Conservation (phyloP, 2,113 vertebrate species). For the Theropithecus gelada region DNA sequence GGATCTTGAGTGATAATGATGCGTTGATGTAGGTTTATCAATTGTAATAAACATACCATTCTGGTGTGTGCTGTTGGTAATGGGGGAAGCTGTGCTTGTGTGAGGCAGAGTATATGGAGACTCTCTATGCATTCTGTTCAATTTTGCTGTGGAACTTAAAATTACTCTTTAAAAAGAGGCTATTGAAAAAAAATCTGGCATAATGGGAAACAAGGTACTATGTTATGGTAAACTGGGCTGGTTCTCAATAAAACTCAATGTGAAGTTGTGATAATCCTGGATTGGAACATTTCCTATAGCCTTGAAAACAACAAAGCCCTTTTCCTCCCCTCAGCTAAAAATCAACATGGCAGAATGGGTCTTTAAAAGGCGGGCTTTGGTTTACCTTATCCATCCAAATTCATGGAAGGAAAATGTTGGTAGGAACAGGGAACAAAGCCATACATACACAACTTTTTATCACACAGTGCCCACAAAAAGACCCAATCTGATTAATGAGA, state of each 20-base stretch:
- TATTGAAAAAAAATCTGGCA: not conserved
- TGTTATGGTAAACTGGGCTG: not conserved
- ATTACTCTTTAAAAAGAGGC: not conserved
- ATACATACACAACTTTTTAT: not conserved
- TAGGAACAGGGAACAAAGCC: not conserved
- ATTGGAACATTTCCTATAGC: not conserved
- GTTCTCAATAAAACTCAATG: not conserved
- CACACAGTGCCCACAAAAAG: not conserved
- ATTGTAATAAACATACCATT: not conserved
- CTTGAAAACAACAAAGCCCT: not conserved
- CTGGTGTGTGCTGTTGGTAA: not conserved
- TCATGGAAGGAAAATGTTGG: not conserved
- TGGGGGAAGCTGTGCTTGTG: not conserved
- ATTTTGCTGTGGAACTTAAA: not conserved
- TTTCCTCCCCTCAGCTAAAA: not conserved
- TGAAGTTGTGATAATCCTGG: not conserved
- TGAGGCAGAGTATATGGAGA: not conserved
- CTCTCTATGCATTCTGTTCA: not conserved
- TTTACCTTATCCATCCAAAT: not conserved
- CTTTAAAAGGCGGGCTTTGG: not conserved
- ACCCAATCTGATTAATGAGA: not conserved
- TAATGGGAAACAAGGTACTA: not conserved
- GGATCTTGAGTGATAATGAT: not conserved
- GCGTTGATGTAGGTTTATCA: not conserved
- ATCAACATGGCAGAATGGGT: not conserved